Conservation (phyloP, 2,113 vertebrate species). For the Zeus faber region DNA sequence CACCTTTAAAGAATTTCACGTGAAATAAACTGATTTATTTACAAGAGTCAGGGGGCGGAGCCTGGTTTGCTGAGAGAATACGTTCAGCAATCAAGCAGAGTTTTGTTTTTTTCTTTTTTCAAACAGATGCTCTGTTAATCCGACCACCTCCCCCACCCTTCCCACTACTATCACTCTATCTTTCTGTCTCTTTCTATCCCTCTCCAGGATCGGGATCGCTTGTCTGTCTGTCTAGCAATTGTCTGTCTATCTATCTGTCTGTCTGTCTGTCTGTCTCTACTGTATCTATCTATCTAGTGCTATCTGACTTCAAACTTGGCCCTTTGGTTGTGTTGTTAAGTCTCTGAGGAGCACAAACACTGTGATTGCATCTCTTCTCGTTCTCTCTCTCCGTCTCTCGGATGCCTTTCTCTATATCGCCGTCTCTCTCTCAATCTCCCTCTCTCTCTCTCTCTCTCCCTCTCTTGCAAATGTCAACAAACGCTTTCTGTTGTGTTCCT, state of each 20-base stretch:
- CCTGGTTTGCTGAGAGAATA: constrained; percentile 23
- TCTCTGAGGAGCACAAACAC: constrained; percentile 6
- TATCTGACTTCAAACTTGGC: no score
- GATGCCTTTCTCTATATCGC: not conserved
- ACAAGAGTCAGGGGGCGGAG: not conserved
- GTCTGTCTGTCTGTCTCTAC: not conserved
- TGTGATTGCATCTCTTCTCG: not conserved
- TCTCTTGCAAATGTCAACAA: no score
- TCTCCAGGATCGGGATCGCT: no score
- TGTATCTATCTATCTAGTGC: not conserved
- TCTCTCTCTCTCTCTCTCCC: not conserved
- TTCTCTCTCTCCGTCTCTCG: constrained; percentile 2
- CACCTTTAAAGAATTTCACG: no score
- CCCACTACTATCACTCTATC: no score
- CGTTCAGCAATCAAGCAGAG: constrained; percentile 24
- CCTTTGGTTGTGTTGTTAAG: constrained; percentile 1
- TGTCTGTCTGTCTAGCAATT: not conserved
- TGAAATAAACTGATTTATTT: no score
- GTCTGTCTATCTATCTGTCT: not conserved
- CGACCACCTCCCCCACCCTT: not conserved
- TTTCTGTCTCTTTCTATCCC: not conserved
- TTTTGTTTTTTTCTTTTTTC: constrained; percentile 20
- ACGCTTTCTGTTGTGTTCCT: not conserved
- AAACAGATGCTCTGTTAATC: constrained; percentile 38
- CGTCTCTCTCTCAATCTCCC: not conserved